Percentiles rank a stretch among this genome's conserved stretches.
Conservation (phyloP, 2,113 vertebrate genomes). For the Patagioenas fasciata region DNA sequence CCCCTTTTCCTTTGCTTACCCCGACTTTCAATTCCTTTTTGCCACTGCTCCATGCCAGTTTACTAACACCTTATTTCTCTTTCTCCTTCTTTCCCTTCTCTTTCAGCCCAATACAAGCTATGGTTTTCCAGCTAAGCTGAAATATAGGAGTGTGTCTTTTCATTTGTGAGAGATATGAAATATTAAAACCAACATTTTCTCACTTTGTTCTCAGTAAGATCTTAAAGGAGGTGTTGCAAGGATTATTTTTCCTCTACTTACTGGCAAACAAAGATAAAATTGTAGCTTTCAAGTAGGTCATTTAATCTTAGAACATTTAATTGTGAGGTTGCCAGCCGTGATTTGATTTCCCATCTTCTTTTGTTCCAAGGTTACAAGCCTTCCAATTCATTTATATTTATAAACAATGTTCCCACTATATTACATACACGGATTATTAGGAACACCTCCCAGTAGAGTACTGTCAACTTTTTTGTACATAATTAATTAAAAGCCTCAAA, state of each 20-base stretch:
- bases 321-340: conserved; percentile 63
- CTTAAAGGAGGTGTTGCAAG: conserved; percentile 36
- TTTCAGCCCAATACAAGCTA: neutral
- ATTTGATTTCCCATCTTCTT: conserved; percentile 69
- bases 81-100: neutral
- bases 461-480: conserved; percentile 70
- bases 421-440: conserved; percentile 74
- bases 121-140: neutral
- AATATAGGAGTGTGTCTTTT: neutral
- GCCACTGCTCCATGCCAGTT: neutral
- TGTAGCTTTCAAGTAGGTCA: conserved; percentile 70
- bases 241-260: conserved; percentile 48
- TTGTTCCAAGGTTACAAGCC: conserved; percentile 75
- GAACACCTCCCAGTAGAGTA: conserved; percentile 69
- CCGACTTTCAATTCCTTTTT: neutral
- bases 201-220: neutral
- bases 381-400: conserved; percentile 75
- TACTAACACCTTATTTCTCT: neutral
- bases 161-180: conserved; percentile 45
- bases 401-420: conserved; percentile 72
- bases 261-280: conserved; percentile 75
- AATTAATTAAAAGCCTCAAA: conserved; percentile 79
- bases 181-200: conserved; percentile 42
- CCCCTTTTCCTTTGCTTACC: neutral
- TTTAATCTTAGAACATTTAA: conserved; percentile 65